Evolutionary conservation across 2,888 invertebrate genomes (phyloP), one percentile per base, ranked within the genome.

Genomic region (Lapara coniferarum): DNA sequence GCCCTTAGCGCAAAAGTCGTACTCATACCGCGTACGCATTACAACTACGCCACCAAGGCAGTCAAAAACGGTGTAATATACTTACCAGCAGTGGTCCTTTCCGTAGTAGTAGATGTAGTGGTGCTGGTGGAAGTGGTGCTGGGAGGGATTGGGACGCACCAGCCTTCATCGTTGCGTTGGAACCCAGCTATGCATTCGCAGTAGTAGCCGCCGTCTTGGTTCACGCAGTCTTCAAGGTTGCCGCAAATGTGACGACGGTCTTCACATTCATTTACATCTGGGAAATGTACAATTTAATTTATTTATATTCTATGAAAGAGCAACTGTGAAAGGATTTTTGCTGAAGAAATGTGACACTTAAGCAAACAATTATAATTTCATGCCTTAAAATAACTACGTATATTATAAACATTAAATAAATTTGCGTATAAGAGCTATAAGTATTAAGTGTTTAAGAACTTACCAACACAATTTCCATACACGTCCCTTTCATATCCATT

Each of bases 181-280:
- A 97, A 98, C 0, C 98, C 98, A 0, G 95, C 86, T 0, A 97
- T 96, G 83, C 98, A 98, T 46, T 95, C 95, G 84, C 98, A 98
- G 19, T 92, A 89, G 85, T 97, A 98, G 8, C 98, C 97, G 0
- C 98, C 98, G 0, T 96, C 96, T 0, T 77, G 76, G 77, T 86
- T 81, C 66, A 84, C 70, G 69, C 87, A 87, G 6, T 74, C 71
- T 66, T 87, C 87, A 10, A 85, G 71, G 10, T 77, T 81, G 25
- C 83, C 81, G 69, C 87, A 87, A 14, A 78, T 79, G 70, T 86
- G 82, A 10, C 79, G 80, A 0, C 95, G 94, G 19, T 92, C 92
- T 19, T 89, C 85, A 79, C 98, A 98, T 84, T 97, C 97, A 82
- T 97, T 95, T 68, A 97, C 92, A 87, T 97, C 98, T 97, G 88